A percentile compares a stretch with the other conserved stretches of the same genome.
Conservation (phyloP, 1,140 invertebrate genomes). For the Brachionus plicatilis region DNA sequence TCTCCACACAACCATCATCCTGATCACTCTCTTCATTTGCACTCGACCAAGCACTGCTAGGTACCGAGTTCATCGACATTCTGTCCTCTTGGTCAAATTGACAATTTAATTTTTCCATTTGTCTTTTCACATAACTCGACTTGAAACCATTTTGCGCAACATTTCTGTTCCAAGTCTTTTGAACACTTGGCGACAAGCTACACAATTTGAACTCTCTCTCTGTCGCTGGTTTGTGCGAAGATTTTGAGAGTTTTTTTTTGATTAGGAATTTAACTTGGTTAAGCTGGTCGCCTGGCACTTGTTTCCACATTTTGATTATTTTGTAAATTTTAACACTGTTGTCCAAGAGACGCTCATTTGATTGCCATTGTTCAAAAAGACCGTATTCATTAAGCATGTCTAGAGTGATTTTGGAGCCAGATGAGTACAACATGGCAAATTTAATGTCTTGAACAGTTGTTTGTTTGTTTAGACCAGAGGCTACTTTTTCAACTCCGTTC, state of each 20-base stretch:
- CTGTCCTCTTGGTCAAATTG: not conserved
- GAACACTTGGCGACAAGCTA: not conserved
- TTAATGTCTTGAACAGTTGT: conserved; percentile 31
- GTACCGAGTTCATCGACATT: not conserved
- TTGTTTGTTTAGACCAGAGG: conserved; percentile 16
- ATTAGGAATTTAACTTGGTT: conserved; percentile 31
- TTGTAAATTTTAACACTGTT: conserved; percentile 27
- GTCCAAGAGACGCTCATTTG: conserved; percentile 35
- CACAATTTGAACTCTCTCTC: not conserved
- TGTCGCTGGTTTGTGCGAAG: not conserved
- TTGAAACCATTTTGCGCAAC: not conserved
- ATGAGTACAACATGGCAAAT: conserved; percentile 25
- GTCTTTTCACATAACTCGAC: not conserved
- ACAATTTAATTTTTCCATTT: conserved; percentile 6
- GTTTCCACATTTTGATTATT: conserved; percentile 27
- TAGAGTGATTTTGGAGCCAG: not conserved
- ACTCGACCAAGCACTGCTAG: not conserved
- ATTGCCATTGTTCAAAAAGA: conserved; percentile 34
- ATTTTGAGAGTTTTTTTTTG: not conserved
- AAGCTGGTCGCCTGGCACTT: conserved; percentile 24
- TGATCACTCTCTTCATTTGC: not conserved
- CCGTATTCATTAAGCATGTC: not conserved
- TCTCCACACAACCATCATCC: not conserved
- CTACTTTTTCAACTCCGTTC: conserved; percentile 19
- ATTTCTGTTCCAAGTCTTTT: conserved; percentile 9